phyloP scores from a whole-genome alignment of 2,797 vertebrate genomes.

The Philypnodon macrostomus region DNA sequence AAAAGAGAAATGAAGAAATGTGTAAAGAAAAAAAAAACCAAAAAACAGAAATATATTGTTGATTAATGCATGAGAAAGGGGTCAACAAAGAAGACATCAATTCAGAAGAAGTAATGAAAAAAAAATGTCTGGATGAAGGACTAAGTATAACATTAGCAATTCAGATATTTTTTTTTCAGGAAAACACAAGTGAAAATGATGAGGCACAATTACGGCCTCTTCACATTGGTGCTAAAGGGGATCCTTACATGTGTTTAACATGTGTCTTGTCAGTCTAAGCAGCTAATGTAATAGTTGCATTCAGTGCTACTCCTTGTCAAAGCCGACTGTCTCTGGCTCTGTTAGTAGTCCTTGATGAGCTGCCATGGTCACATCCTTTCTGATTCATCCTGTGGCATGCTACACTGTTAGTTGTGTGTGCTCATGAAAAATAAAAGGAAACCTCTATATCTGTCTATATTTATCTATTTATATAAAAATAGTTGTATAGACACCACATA shows the following conservation, averaged over 20 bases:
- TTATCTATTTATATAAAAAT: too few relatives aligned
- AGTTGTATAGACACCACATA: constrained; percentile 1
- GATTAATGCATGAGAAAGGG: too few relatives aligned
- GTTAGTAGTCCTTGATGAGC: constrained; percentile 63
- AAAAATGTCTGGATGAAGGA: constrained; percentile 4
- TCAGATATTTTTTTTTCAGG: constrained; percentile 29
- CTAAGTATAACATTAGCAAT: constrained; percentile 16
- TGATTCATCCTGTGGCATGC: constrained; percentile 67
- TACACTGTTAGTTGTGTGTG: constrained; percentile 57
- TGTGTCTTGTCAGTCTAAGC: too few relatives aligned
- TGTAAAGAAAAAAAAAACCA: too few relatives aligned
- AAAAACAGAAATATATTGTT: too few relatives aligned
- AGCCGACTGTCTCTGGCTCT: constrained; percentile 46
- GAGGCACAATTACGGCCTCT: constrained; percentile 55
- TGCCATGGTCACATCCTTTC: constrained; percentile 64
- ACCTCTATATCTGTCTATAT: too few relatives aligned
- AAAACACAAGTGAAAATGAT: constrained; percentile 45
- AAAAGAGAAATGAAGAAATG: constrained; percentile 42
- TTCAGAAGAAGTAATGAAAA: constrained; percentile 41
- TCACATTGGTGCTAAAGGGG: constrained; percentile 34
- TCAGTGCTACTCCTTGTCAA: constrained; percentile 29
- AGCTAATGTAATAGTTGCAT: background rate
- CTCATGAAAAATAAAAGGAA: constrained; percentile 33
- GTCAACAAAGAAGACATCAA: constrained; percentile 40
- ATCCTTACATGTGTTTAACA: constrained; percentile 36